These are phyloP conservation scores for Intellagama lesueurii DNA, from an alignment of 2,797 vertebrate species.

Conservation along the genomic window DNA sequence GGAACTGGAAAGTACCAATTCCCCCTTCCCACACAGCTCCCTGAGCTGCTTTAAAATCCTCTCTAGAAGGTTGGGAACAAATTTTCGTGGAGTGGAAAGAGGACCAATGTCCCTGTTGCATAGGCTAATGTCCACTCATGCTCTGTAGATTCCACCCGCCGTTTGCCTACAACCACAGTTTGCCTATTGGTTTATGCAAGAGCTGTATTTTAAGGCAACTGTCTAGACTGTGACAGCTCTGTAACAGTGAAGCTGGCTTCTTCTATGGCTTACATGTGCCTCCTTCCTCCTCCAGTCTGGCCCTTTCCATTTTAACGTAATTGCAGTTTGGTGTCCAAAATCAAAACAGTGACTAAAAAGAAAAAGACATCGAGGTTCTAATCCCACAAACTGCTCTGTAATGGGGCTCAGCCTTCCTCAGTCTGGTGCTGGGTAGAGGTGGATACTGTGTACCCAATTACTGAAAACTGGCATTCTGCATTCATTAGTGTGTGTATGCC, in stretches of 20 bases:
- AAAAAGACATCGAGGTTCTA: neutral
- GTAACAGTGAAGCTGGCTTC: neutral
- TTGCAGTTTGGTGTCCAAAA: neutral
- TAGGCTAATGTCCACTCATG: too few relatives aligned
- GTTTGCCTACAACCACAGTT: too few relatives aligned
- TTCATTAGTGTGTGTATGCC: neutral
- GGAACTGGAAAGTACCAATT: neutral
- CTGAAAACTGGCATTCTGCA: neutral
- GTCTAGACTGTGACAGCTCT: neutral
- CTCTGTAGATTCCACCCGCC: too few relatives aligned
- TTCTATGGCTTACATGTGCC: neutral
- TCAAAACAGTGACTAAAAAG: neutral
- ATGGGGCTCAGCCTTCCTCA: neutral
- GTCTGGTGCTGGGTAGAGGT: too few relatives aligned
- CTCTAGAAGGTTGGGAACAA: neutral
- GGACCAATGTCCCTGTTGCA: too few relatives aligned
- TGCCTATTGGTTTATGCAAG: too few relatives aligned
- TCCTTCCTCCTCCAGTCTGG: neutral
- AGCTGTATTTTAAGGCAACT: too few relatives aligned
- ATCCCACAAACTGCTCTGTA: neutral
- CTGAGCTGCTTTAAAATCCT: neutral
- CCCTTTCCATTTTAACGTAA: neutral
- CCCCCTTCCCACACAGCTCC: neutral
- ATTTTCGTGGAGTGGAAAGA: too few relatives aligned
- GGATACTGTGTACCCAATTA: too few relatives aligned